Percentiles rank a stretch among this genome's conserved stretches.
Conservation (phyloP, 2,888 invertebrate genomes). For the Chydorus sphaericus region DNA sequence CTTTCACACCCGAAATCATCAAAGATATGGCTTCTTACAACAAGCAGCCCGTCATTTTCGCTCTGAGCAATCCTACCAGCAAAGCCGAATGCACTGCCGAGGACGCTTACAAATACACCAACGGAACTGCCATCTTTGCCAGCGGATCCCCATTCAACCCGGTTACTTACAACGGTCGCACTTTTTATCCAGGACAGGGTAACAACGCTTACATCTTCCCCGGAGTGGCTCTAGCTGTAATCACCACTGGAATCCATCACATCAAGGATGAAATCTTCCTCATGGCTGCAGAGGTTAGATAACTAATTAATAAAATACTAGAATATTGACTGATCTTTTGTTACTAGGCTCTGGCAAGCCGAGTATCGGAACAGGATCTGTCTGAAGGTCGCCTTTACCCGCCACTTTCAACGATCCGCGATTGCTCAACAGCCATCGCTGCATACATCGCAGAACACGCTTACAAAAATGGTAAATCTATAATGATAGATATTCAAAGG, state of each 20-base stretch:
- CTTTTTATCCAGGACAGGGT: conserved; percentile 84
- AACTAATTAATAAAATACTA: neutral
- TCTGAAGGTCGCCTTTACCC: conserved; percentile 81
- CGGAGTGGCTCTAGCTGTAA: conserved; percentile 81
- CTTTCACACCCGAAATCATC: conserved; percentile 80
- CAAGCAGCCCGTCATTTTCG: conserved; percentile 83
- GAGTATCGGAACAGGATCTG: conserved; percentile 67
- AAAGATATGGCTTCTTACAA: conserved; percentile 70
- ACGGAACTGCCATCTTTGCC: conserved; percentile 81
- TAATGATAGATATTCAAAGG: too few species aligned
- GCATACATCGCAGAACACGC: conserved; percentile 63
- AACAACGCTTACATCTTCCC: conserved; percentile 97
- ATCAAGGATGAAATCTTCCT: conserved; percentile 89
- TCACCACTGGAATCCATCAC: conserved; percentile 79
- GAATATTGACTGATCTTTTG: conserved; percentile 7
- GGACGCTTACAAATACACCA: conserved; percentile 73
- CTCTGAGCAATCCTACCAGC: conserved; percentile 93
- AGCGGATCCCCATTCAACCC: conserved; percentile 93
- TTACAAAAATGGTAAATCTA: conserved; percentile 49
- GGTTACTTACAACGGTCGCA: conserved; percentile 60
- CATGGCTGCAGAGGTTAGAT: conserved; percentile 68
- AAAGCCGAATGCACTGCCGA: conserved; percentile 99
- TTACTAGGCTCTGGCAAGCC: conserved; percentile 53
- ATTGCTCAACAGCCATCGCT: conserved; percentile 79
- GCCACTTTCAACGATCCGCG: conserved; percentile 62